A percentile compares a stretch with the other conserved stretches of the same genome.
These are phyloP conservation scores for Synchiropus splendidus DNA, from an alignment of 2,113 vertebrate genomes.

Conservation along the genomic window DNA sequence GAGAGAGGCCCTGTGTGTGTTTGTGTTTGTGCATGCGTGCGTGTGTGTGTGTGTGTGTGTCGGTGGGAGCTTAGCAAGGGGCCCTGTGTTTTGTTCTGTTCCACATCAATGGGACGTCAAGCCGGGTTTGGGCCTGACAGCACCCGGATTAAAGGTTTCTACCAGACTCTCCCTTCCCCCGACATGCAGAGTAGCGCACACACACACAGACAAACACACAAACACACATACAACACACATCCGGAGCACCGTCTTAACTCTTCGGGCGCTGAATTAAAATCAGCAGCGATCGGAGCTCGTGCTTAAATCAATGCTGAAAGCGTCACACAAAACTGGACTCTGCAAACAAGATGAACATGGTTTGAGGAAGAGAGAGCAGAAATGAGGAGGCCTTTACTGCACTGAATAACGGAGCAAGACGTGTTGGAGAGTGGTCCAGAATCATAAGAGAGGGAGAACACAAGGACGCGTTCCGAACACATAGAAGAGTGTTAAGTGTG, in stretches of 20 bases:
- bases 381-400: no score
- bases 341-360: slow-evolving; percentile 16
- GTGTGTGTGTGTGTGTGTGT: slow-evolving; percentile 45
- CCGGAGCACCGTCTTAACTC: slow-evolving; percentile 66
- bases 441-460: slow-evolving; percentile 5
- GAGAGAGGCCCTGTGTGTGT: slow-evolving; percentile 36
- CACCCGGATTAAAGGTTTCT: slow-evolving; percentile 68
- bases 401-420: no score
- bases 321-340: no score
- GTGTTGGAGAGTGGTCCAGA: no score
- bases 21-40: slow-evolving; percentile 19
- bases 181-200: slow-evolving; percentile 44
- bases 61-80: slow-evolving; percentile 77
- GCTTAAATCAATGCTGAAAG: no score
- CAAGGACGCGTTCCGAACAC: slow-evolving; percentile 26
- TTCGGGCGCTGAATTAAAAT: slow-evolving; percentile 75
- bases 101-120: slow-evolving; percentile 70
- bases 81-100: slow-evolving; percentile 82
- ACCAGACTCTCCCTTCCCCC: slow-evolving; percentile 71
- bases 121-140: slow-evolving; percentile 66
- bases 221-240: slow-evolving; percentile 34
- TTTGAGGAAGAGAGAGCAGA: slow-evolving; percentile 1
- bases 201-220: slow-evolving; percentile 24
- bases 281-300: slow-evolving; percentile 43
- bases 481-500: no score